Evolutionary conservation across 2,888 invertebrate genomes (phyloP).

Genomic region (Lithophane semibrunnea): DNA sequence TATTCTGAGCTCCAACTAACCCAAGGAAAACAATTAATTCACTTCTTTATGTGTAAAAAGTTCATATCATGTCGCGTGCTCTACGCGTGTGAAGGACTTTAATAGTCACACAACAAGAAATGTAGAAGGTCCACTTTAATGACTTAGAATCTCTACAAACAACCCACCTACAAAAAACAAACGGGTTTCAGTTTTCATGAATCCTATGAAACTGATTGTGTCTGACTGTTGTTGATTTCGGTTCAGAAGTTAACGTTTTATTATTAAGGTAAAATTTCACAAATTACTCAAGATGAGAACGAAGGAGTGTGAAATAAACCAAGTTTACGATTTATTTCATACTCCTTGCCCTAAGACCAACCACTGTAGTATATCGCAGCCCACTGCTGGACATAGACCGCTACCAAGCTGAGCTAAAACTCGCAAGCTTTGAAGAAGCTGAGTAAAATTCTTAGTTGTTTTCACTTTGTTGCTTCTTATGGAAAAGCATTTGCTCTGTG

Average conservation of each 20-base stretch:
- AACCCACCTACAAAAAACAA: not conserved
- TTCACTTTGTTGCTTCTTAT: not conserved
- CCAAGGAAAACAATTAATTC: slow-evolving; percentile 41
- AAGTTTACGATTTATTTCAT: not conserved
- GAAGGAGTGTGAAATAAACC: not conserved
- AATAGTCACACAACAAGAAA: slow-evolving; percentile 4
- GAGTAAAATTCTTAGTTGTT: not conserved
- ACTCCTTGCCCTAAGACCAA: not conserved
- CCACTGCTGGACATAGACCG: not conserved
- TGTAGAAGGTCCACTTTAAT: slow-evolving; percentile 33
- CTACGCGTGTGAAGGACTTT: slow-evolving; percentile 8
- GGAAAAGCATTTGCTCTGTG: not conserved
- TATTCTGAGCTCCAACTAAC: slow-evolving; percentile 24
- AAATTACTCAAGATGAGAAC: not conserved
- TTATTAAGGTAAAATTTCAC: not conserved
- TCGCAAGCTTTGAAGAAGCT: not conserved
- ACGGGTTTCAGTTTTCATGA: not conserved
- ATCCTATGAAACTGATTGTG: not conserved
- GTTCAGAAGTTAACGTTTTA: not conserved
- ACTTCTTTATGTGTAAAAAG: slow-evolving; percentile 28
- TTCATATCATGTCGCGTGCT: slow-evolving; percentile 33
- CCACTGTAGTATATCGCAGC: too few species aligned
- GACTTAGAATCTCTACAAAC: too few species aligned
- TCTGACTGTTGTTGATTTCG: not conserved
- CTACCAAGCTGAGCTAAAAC: not conserved